A percentile compares a stretch with the other conserved stretches of the same genome.
phyloP scores from a whole-genome alignment of 2,797 vertebrate genomes.

The Crenuchus spilurus region DNA sequence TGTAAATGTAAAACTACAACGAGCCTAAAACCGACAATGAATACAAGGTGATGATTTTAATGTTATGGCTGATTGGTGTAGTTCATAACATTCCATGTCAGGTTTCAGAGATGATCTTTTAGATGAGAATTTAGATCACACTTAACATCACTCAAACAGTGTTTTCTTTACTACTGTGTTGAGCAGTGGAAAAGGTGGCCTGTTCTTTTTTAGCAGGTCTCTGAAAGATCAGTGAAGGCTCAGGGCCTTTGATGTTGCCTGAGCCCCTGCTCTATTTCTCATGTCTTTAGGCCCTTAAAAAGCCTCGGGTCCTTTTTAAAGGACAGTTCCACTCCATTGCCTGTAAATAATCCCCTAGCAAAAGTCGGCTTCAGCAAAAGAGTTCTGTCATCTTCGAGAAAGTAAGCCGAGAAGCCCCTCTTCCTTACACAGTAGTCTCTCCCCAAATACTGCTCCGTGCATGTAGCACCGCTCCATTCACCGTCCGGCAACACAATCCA shows the following conservation, averaged over 20 bases:
- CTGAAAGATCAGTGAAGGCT: slow-evolving; percentile 49
- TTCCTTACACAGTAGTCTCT: slow-evolving; percentile 57
- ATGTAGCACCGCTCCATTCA: slow-evolving; percentile 69
- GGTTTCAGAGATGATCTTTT: neutral
- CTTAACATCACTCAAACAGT: neutral
- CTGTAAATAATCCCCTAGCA: slow-evolving; percentile 64
- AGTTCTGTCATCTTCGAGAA: slow-evolving; percentile 58
- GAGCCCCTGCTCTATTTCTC: slow-evolving; percentile 52
- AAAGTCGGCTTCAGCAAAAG: slow-evolving; percentile 53
- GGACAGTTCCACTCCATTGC: slow-evolving; percentile 64
- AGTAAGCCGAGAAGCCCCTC: slow-evolving; percentile 60
- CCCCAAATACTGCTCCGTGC: slow-evolving; percentile 62
- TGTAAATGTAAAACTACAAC: too few species aligned
- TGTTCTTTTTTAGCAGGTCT: slow-evolving; percentile 43
- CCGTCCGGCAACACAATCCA: slow-evolving; percentile 77
- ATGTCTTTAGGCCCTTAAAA: slow-evolving; percentile 57
- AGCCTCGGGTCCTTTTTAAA: slow-evolving; percentile 58
- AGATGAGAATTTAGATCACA: neutral
- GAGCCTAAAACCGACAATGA: too few species aligned
- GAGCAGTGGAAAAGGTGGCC: slow-evolving; percentile 21
- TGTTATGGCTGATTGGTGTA: too few species aligned
- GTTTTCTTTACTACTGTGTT: slow-evolving; percentile 5
- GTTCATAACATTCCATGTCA: too few species aligned
- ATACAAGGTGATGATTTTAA: too few species aligned
- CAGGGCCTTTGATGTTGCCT: slow-evolving; percentile 52